Conservation (phyloP, 2,113 vertebrate species). For the Pollimyrus isidori region DNA sequence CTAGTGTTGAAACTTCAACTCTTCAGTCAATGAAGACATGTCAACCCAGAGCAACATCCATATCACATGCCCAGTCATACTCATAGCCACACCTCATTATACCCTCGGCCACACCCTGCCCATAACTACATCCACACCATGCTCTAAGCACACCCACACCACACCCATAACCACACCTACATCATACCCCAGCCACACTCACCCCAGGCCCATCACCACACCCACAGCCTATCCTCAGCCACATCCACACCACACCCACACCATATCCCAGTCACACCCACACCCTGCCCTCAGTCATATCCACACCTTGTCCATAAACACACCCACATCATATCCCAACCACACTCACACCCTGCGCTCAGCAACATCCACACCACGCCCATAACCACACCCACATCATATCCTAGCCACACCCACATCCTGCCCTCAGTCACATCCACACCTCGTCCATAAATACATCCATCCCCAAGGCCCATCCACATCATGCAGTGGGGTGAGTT, state of each 20-base stretch:
- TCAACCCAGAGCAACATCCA: background rate
- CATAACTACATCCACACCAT: background rate
- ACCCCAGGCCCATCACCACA: no score
- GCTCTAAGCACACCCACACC: background rate
- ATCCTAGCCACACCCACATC: background rate
- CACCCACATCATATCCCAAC: background rate
- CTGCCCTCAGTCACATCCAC: background rate
- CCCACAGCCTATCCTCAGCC: no score
- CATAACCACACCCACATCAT: background rate
- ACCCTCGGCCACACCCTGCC: background rate
- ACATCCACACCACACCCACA: background rate
- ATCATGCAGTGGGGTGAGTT: background rate
- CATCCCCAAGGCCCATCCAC: background rate
- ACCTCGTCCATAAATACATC: no score
- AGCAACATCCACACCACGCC: background rate
- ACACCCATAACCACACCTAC: background rate
- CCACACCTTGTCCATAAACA: background rate
- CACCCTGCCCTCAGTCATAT: no score
- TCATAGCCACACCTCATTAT: background rate
- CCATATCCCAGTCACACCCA: background rate
- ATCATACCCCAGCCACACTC: background rate
- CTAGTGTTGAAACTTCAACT: background rate
- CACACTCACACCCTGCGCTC: background rate
- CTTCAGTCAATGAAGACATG: background rate
- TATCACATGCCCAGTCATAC: background rate